phyloP scores from a whole-genome alignment of 2,888 invertebrate species.

The Limenitis camilla region DNA sequence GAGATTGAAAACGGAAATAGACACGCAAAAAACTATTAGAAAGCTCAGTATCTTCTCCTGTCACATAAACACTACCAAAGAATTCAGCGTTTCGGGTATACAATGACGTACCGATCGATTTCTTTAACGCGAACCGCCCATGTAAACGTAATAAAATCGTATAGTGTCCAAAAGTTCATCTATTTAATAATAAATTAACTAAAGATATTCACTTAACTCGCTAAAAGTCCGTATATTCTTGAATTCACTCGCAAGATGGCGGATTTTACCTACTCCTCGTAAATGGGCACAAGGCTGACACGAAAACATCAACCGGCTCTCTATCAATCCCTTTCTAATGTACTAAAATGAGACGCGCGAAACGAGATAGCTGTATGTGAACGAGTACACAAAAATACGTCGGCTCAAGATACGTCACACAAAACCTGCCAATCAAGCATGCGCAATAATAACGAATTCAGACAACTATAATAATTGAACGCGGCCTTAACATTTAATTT shows the following conservation, averaged over 20 bases:
- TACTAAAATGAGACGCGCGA: constrained; percentile 30
- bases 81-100: constrained; percentile 60
- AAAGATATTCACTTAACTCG: constrained; percentile 63
- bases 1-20: constrained; percentile 72
- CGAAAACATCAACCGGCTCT: constrained; percentile 74
- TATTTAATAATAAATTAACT: constrained; percentile 68
- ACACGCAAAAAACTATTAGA: constrained; percentile 74
- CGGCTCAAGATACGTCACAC: constrained; percentile 49
- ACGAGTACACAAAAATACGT: constrained; percentile 49
- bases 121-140: constrained; percentile 43
- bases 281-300: constrained; percentile 76
- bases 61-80: constrained; percentile 73
- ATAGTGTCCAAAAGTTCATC: constrained; percentile 46
- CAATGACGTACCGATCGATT: constrained; percentile 46
- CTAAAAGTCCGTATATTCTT: constrained; percentile 75
- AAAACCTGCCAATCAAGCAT: constrained; percentile 62
- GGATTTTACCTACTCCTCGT: constrained; percentile 75
- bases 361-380: constrained; percentile 62
- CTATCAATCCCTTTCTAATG: constrained; percentile 64
- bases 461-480: constrained; percentile 39
- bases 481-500: constrained; percentile 33
- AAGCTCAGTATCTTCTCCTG: constrained; percentile 73
- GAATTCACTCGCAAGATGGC: constrained; percentile 79
- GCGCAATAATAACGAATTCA: constrained; percentile 49
- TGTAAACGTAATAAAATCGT: constrained; percentile 40